Percentiles rank a stretch among this genome's conserved stretches.
Evolutionary conservation across 2,797 vertebrate genomes (phyloP).

Genomic region (Peromyscus attwateri): DNA sequence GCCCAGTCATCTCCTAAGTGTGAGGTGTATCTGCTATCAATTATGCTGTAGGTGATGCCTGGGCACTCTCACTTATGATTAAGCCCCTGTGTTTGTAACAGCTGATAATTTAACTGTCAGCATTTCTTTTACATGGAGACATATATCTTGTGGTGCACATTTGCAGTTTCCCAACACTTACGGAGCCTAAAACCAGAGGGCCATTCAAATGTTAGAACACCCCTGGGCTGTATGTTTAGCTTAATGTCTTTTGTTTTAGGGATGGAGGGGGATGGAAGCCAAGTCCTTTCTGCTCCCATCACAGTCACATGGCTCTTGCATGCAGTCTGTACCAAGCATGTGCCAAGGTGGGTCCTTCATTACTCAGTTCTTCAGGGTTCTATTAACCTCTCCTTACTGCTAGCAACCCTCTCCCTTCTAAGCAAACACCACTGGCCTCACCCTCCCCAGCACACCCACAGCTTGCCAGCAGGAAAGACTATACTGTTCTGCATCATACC

Average conservation of each 20-base stretch:
- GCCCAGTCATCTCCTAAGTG: background rate
- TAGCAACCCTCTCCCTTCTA: background rate
- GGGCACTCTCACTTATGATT: slow-evolving; percentile 42
- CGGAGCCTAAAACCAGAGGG: slow-evolving; percentile 37
- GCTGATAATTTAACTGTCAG: slow-evolving; percentile 79
- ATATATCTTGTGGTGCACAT: background rate
- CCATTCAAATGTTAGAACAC: slow-evolving; percentile 30
- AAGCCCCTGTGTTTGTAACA: slow-evolving; percentile 70
- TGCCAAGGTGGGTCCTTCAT: background rate
- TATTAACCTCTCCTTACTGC: background rate
- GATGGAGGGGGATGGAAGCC: background rate
- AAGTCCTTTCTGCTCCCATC: background rate
- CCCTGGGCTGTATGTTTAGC: background rate
- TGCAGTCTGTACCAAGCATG: background rate
- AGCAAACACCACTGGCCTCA: rapidly evolving
- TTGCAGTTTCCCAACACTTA: slow-evolving; percentile 38
- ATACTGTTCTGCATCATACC: background rate
- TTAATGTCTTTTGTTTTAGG: background rate
- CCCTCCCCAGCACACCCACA: rapidly evolving
- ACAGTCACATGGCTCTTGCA: background rate
- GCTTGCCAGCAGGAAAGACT: background rate
- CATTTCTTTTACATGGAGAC: slow-evolving; percentile 66
- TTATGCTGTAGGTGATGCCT: slow-evolving; percentile 1
- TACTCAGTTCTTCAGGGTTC: background rate
- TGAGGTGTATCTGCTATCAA: slow-evolving; percentile 53